Base-by-base conservation (phyloP, 2,888 invertebrate genomes). In the Julus scanicus region DNA sequence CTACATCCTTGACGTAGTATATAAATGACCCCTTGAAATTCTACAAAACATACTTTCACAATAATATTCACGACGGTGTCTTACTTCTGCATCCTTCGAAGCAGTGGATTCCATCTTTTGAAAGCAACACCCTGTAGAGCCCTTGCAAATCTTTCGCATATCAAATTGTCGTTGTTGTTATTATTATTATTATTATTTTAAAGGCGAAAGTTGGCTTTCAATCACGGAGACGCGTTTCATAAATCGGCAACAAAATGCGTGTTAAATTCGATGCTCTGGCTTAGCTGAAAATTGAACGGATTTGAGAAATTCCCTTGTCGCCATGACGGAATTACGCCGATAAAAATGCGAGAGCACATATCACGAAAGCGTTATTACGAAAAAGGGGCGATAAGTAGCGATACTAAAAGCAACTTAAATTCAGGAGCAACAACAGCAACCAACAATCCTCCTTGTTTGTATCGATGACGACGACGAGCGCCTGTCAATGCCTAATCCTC, bases 401-500 rank as follows among this genome's bases (percentile, higher is more conserved):
- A 11, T 57, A 57, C 57, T 57, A 57, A 57, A 57, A 57, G 57
- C 57, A 57, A 57, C 57, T 57, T 57, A 11, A 57, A 57, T 57
- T 57, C 57, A 57, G 17, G 17, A 57, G 57, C 57, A 57, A 57
- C 57, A 57, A 17, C 57, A 29, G 29, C 29, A 29, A 29, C 29
- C 29, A 57, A 57, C 11, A 57, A 57, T 57, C 57, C 57, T 15
- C 57, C 15, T 57, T 57, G 57, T 57, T 57, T 57, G 57, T 57
- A 57, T 57, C 57, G 57, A 57, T 57, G 57, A 57, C 57, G 29
- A 29, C 29, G 57, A 57, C 57, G 57, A 15, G 57, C 57, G 57
- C 57, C 57, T 57, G 57, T 57, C 57, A 57, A 57, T 57, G 57
- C 57, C 57, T 57, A 57, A 57, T 57, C 57, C 57, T 57, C 57